phyloP scores from a whole-genome alignment of 2,113 vertebrate species.

The Lepidothrix coronata region DNA sequence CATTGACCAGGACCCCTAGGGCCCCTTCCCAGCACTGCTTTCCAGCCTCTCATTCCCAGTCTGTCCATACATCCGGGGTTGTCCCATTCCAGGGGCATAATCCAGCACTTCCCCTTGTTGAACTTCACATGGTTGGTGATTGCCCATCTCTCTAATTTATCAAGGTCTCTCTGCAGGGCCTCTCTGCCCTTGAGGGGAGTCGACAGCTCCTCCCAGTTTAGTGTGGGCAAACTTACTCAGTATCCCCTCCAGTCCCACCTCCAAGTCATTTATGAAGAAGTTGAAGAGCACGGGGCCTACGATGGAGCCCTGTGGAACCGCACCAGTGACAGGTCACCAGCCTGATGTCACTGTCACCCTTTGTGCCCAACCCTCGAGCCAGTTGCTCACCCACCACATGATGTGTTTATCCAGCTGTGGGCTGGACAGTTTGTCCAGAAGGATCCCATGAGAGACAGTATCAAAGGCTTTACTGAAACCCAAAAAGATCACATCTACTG shows the following conservation, averaged over 20 bases:
- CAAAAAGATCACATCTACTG: not conserved
- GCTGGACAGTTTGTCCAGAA: not conserved
- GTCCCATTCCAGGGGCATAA: not conserved
- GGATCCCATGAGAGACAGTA: not conserved
- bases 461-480: not conserved
- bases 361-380: not conserved
- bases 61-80: too few species aligned
- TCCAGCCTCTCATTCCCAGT: not conserved
- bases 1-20: not conserved
- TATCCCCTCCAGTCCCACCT: not conserved
- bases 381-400: not conserved
- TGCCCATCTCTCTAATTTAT: not conserved
- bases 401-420: not conserved
- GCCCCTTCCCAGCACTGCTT: not conserved
- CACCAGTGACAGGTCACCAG: not conserved
- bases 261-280: not conserved
- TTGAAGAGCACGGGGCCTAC: not conserved
- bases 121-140: not conserved
- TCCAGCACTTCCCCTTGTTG: not conserved
- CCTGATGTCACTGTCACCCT: not conserved
- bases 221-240: not conserved
- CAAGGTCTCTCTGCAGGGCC: not conserved
- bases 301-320: not conserved
- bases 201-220: not conserved
- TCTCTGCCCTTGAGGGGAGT: not conserved